Evolutionary conservation across 2,113 vertebrate species (phyloP).

Genomic region (Xerus inauris): DNA sequence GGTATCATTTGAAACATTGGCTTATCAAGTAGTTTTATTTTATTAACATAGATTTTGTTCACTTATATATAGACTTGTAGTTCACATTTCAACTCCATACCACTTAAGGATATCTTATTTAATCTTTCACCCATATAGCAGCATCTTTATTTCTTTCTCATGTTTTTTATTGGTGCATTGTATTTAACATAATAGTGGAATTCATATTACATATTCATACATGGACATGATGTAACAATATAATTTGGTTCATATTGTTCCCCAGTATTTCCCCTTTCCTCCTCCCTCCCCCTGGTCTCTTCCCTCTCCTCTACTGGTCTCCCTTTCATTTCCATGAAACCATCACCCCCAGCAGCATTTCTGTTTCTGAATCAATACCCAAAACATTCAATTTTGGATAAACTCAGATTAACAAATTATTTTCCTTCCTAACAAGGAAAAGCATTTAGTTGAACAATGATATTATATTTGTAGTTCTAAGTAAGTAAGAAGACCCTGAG

Average conservation of each 20-base stretch:
- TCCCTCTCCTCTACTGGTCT: no score
- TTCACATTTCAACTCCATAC: slow-evolving; percentile 12
- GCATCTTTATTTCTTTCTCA: slow-evolving; percentile 15
- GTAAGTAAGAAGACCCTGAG: background rate
- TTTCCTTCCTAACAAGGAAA: slow-evolving; percentile 22
- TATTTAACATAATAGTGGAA: no score
- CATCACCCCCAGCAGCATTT: background rate
- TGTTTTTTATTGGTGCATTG: no score
- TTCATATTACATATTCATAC: no score
- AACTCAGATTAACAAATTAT: background rate
- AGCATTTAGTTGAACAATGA: slow-evolving; percentile 22
- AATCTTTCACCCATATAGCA: background rate
- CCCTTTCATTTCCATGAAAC: no score
- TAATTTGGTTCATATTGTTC: no score
- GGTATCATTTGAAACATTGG: background rate
- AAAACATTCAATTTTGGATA: background rate
- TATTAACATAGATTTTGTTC: slow-evolving; percentile 41
- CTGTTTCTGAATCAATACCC: slow-evolving; percentile 14
- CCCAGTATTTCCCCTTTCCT: no score
- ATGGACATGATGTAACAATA: no score
- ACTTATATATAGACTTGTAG: background rate
- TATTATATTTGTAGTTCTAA: slow-evolving; percentile 35
- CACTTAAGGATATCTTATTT: background rate
- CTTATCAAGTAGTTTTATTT: background rate
- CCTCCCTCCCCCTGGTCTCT: no score